These are phyloP conservation scores for Gavialis gangeticus DNA, from an alignment of 2,113 vertebrate species.

Conservation along the genomic window DNA sequence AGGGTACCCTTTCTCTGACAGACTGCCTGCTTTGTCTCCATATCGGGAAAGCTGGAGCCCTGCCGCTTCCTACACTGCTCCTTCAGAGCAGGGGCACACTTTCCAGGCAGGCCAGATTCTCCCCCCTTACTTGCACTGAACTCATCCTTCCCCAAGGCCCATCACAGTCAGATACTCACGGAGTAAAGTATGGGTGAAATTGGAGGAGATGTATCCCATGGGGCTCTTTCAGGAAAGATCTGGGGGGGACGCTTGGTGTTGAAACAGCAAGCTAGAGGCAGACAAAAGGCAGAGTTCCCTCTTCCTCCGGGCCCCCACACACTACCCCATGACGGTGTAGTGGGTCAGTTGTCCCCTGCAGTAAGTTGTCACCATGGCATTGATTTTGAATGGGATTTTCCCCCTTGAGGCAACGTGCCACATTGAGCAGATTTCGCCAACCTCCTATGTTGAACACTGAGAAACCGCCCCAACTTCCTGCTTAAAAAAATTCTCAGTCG, in stretches of 20 bases:
- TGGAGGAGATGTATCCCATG: neutral
- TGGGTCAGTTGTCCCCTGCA: neutral
- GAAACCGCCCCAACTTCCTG: neutral
- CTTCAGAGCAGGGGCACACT: neutral
- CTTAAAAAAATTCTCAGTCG: neutral
- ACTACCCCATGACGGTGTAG: neutral
- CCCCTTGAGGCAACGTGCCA: neutral
- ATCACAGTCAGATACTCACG: neutral
- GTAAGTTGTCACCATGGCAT: neutral
- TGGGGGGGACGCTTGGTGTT: neutral
- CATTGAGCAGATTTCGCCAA: neutral
- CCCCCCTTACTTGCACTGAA: neutral
- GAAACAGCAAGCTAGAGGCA: neutral
- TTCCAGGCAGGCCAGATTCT: neutral
- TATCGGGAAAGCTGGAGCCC: neutral
- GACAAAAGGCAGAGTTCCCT: neutral
- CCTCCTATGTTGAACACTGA: too few species aligned
- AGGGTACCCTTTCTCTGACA: neutral
- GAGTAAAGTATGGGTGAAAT: rapidly evolving
- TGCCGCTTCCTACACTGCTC: too few species aligned
- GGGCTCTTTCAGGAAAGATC: neutral
- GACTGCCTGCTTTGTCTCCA: neutral
- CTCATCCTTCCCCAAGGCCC: neutral
- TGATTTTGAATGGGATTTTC: neutral
- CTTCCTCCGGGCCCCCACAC: neutral